Base-by-base conservation (phyloP, 2,113 vertebrate species). In the Trematomus loennbergii region DNA sequence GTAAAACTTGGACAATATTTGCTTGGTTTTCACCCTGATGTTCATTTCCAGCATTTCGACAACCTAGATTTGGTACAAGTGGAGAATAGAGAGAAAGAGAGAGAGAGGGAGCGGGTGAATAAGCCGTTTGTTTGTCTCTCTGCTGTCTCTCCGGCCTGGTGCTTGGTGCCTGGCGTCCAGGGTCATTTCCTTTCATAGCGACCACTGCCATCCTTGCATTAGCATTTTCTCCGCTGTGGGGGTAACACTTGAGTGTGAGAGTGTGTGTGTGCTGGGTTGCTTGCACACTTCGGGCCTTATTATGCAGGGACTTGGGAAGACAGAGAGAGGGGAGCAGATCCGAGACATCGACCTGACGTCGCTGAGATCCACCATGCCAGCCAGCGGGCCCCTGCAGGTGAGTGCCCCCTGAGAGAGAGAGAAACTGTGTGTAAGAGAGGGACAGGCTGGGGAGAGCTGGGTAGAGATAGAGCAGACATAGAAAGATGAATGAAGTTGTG, bases 321-420 rank as follows among this genome's bases (percentile, higher is more conserved):
- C 88, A 1, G 92, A 94, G 77, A 68, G 93, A 72, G 92, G 85
- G 46, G 92, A 94, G 58, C 89, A 82, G 74, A 91, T 85, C 81
- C 88, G 92, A 81, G 93, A 94, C 83, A 85, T 94, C 40, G 93
- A 94, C 89, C 85, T 91, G 85, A 91, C 92, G 49, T 94, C 93
- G 50, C 84, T 89, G 88, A 93, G 93, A 74, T 94, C 93, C 81
- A 94, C 93, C 87, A 93, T 94, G 93, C 93, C 93, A 6, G 92
- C 88, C 81, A 63, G 92, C 36, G 92, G 93, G 9, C 89, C 89
- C 18, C 77, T 94, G 40, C 93, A 94, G 89, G 93, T 94, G 33
- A 93, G 93, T 89, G 80, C 45, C 50, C 11, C 40, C 20, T 18
- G 13, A 76, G n/a, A 52, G 36, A 61, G 1, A 3, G 29, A 36